These are phyloP conservation scores for Cataglyphis hispanica DNA, from an alignment of 1,140 invertebrate species.

Conservation along the genomic window DNA sequence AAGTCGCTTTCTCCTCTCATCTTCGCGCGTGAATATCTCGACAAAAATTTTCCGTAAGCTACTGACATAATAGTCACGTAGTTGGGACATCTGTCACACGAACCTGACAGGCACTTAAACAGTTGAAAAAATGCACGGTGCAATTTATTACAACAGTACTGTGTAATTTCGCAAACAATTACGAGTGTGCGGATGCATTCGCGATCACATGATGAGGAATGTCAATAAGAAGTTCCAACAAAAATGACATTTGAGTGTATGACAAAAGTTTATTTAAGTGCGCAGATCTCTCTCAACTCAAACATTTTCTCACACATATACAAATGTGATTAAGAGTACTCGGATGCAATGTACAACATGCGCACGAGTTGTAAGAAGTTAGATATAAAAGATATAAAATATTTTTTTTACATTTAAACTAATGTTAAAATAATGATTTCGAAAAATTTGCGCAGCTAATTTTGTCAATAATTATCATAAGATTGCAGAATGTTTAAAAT, in stretches of 20 bases:
- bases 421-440: not conserved
- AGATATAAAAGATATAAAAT: no score
- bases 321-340: not conserved
- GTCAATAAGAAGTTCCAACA: constrained; percentile 1
- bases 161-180: constrained; percentile 3
- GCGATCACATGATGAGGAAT: not conserved
- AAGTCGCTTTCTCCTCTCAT: not conserved
- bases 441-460: not conserved
- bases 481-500: not conserved
- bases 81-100: not conserved
- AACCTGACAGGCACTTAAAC: not conserved
- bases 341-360: not conserved
- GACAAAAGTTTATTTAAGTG: not conserved
- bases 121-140: not conserved
- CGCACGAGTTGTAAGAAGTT: not conserved
- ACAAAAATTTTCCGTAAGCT: not conserved
- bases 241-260: not conserved
- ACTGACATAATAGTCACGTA: not conserved
- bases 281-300: not conserved
- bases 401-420: no score
- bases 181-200: not conserved
- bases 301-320: not conserved
- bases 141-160: not conserved
- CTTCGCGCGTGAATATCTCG: no score
- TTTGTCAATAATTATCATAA: not conserved